Evolutionary conservation across 2,113 vertebrate genomes (phyloP).

Genomic region (Pygoscelis adeliae): DNA sequence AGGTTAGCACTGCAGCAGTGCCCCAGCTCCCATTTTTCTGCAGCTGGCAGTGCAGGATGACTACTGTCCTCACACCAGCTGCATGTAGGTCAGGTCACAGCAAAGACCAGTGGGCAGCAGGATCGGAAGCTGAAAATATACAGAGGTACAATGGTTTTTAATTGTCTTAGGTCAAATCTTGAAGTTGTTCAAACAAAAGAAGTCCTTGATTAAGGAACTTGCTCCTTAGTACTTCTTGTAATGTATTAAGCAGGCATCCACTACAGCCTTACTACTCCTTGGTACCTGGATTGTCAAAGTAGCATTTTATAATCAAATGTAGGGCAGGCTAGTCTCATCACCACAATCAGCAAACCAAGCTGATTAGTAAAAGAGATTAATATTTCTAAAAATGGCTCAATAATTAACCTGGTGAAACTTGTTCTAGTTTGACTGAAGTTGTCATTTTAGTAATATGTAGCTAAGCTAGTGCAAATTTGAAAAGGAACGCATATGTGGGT

Average conservation of each 20-base stretch:
- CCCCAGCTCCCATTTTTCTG: neutral
- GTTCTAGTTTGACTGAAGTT: conserved; percentile 2
- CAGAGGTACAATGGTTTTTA: neutral
- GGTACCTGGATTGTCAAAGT: neutral
- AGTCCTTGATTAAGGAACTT: neutral
- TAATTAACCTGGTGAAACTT: conserved; percentile 1
- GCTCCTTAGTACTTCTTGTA: neutral
- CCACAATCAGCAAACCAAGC: conserved; percentile 8
- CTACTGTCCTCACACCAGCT: neutral
- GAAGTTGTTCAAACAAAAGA: neutral
- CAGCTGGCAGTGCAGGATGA: neutral
- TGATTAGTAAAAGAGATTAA: conserved; percentile 30
- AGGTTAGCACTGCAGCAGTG: neutral
- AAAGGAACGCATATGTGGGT: neutral
- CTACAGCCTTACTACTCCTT: neutral
- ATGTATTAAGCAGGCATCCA: neutral
- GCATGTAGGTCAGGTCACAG: neutral
- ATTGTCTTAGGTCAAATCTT: neutral
- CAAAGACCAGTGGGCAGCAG: neutral
- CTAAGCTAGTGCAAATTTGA: neutral
- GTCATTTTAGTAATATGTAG: neutral
- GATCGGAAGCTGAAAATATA: neutral
- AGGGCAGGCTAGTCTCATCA: neutral
- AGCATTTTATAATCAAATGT: neutral
- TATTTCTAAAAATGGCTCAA: conserved; percentile 29